These are phyloP conservation scores for Amyelois transitella DNA, from an alignment of 1,140 invertebrate genomes.

Conservation along the genomic window DNA sequence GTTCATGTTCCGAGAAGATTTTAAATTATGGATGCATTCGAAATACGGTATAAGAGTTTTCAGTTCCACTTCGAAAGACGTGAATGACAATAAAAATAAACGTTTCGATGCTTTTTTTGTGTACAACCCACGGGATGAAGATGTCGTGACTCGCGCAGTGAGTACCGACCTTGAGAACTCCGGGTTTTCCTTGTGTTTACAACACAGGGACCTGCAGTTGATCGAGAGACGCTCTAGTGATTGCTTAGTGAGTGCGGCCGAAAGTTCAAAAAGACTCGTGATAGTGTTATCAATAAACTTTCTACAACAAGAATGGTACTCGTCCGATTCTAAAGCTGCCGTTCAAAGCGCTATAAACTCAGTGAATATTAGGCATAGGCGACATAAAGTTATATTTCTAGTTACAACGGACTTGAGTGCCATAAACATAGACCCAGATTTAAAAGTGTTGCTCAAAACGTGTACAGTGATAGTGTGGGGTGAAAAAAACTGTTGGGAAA, in stretches of 20 bases:
- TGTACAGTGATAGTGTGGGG: constrained; percentile 90
- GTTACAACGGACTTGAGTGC: constrained; percentile 78
- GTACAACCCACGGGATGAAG: constrained; percentile 89
- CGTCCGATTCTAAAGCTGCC: constrained; percentile 81
- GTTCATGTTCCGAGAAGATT: constrained; percentile 89
- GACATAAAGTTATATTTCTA: constrained; percentile 84
- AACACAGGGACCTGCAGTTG: constrained; percentile 84
- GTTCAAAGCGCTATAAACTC: constrained; percentile 84
- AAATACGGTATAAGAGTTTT: constrained; percentile 90
- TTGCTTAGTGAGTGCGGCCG: constrained; percentile 85
- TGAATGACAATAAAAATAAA: constrained; percentile 75
- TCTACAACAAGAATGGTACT: constrained; percentile 84
- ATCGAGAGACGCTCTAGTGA: constrained; percentile 81
- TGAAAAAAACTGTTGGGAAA: constrained; percentile 92
- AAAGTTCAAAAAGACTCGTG: constrained; percentile 82
- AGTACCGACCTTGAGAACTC: constrained; percentile 86
- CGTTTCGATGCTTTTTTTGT: constrained; percentile 91
- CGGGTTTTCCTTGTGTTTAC: constrained; percentile 84
- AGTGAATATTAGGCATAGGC: constrained; percentile 79
- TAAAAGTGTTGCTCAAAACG: constrained; percentile 87
- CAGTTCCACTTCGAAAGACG: constrained; percentile 76
- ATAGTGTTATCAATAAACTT: constrained; percentile 84
- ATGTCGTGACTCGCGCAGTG: constrained; percentile 85
- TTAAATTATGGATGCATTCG: constrained; percentile 92
- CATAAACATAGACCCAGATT: constrained; percentile 85